Base-by-base conservation (phyloP, 2,888 invertebrate species). In the Cremastinae sp. region DNA sequence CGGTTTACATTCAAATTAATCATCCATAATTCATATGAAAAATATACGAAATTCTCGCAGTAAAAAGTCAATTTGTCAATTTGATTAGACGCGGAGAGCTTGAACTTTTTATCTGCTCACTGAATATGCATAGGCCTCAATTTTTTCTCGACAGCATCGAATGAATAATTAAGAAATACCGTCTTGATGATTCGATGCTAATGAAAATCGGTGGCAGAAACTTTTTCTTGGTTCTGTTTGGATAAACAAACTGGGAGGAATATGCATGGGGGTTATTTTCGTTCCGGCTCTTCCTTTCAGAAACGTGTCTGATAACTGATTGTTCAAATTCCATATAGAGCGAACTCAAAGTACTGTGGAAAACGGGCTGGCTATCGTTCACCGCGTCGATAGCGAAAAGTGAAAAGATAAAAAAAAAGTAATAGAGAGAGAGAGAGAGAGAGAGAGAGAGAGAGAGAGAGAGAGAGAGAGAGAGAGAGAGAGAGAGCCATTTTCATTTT, bases 401-500 rank as follows among this genome's bases (percentile, higher is more conserved):
- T n/a, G n/a, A n/a, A n/a, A n/a, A n/a, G n/a, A n/a, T n/a, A n/a
- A n/a, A n/a, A n/a, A n/a, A n/a, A n/a, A n/a, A n/a, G n/a, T n/a
- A n/a, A n/a, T n/a, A n/a, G n/a, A n/a, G n/a, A n/a, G n/a, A n/a
- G n/a, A n/a, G n/a, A n/a, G n/a, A n/a, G n/a, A n/a, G n/a, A n/a
- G n/a, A n/a, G n/a, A n/a, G n/a, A n/a, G n/a, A n/a, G n/a, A n/a
- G n/a, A n/a, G n/a, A n/a, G n/a, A n/a, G n/a, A n/a, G n/a, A n/a
- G 38, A 34, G 49, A 12, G 2, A 10, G 38, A 61, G 43, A 12
- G 47, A 41, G n/a, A 36, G 34, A 62, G 64, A 74, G 58, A 22
- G 47, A 45, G 41, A 51, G 69, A 62, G 69, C 43, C 58, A 74
- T 64, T 74, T 74, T 64, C 74, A 74, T 58, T 45, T 56, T 38